A percentile compares a stretch with the other conserved stretches of the same genome.
Evolutionary conservation across 2,888 invertebrate species (phyloP).

Genomic region (Bimastos eiseni): DNA sequence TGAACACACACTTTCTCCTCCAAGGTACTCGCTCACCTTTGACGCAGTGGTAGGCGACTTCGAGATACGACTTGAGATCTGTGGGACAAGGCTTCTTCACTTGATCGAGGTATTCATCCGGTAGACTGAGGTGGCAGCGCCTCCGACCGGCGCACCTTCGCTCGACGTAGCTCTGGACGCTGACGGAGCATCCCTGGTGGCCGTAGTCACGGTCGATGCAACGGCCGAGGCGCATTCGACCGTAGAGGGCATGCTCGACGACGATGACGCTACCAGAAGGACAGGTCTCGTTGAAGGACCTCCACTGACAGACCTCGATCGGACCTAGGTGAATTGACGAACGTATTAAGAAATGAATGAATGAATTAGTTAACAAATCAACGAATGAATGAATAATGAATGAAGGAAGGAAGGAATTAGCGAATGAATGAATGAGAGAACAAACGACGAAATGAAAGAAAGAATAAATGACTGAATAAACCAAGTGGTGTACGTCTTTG

Average conservation of each 20-base stretch:
- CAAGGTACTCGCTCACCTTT: constrained; percentile 33
- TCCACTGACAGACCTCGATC: constrained; percentile 37
- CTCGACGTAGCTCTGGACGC: constrained; percentile 38
- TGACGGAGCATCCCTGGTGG: constrained; percentile 36
- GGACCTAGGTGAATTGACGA: neutral
- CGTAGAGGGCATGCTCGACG: constrained; percentile 37
- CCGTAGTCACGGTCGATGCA: constrained; percentile 39
- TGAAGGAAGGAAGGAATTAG: too few species aligned
- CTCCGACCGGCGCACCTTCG: constrained; percentile 37
- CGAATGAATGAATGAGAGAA: neutral
- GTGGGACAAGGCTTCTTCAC: constrained; percentile 34
- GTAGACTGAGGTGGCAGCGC: constrained; percentile 33
- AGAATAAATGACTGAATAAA: neutral
- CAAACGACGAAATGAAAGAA: neutral
- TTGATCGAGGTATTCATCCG: constrained; percentile 38
- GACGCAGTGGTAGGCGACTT: constrained; percentile 37
- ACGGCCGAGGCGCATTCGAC: constrained; percentile 35
- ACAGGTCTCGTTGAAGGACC: constrained; percentile 39
- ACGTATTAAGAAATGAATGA: neutral
- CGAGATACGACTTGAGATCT: constrained; percentile 40
- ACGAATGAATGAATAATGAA: too few species aligned
- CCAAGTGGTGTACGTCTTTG: neutral
- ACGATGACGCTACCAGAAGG: constrained; percentile 34
- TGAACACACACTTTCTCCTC: too few species aligned
- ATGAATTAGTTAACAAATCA: too few species aligned